phyloP scores from a whole-genome alignment of 2,888 invertebrate species.

The Plebejus anna region DNA sequence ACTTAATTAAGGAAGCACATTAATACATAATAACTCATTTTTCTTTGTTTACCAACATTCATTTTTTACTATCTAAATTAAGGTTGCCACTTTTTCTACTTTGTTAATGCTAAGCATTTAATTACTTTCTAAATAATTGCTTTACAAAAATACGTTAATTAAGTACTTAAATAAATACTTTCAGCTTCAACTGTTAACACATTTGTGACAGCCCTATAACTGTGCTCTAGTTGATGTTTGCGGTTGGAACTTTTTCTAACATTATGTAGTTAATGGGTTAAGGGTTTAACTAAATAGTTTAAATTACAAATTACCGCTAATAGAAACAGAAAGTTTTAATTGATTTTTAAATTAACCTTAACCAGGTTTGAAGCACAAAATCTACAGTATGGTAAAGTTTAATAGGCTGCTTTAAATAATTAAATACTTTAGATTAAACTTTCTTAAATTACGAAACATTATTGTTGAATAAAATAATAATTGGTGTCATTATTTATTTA shows the following conservation, averaged over 20 bases:
- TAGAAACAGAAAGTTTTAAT: not conserved
- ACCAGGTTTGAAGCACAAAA: not conserved
- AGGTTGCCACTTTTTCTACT: not conserved
- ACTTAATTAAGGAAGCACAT: too few relatives aligned
- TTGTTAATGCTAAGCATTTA: not conserved
- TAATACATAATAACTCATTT: too few relatives aligned
- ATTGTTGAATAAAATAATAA: not conserved
- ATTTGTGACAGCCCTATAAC: constrained; percentile 5
- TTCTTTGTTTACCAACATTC: too few relatives aligned
- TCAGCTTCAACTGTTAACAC: not conserved
- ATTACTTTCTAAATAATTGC: not conserved
- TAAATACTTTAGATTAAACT: not conserved
- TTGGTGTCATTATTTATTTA: not conserved
- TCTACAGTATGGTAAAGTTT: not conserved
- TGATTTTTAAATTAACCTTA: not conserved
- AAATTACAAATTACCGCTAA: constrained; percentile 11
- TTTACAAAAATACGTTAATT: too few relatives aligned
- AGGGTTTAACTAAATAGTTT: not conserved
- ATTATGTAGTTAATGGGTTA: constrained; percentile 12
- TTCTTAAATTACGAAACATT: not conserved
- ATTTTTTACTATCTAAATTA: not conserved
- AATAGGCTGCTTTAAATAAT: constrained; percentile 9
- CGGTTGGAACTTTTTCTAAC: not conserved
- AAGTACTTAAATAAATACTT: not conserved
- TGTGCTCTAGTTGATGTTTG: not conserved